Evolutionary conservation across 2,888 invertebrate species (phyloP).

Genomic region (Sarcophaga caerulescens): DNA sequence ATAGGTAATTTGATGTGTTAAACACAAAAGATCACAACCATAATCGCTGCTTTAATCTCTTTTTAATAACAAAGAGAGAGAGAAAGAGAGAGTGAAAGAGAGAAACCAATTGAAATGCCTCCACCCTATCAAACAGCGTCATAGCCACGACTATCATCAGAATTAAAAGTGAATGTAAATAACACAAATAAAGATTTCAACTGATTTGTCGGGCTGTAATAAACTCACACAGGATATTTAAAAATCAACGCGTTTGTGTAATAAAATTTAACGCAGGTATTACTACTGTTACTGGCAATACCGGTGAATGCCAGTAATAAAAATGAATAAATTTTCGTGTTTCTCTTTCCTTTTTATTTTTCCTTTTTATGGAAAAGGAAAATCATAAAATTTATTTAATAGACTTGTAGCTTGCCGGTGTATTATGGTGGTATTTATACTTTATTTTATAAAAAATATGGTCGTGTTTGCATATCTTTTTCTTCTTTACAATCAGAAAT

Average conservation of each 20-base stretch:
- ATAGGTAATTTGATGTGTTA: constrained; percentile 61
- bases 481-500: too few relatives aligned
- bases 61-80: constrained; percentile 38
- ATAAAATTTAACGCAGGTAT: background rate
- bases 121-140: too few relatives aligned
- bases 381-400: too few relatives aligned
- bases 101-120: background rate
- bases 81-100: background rate
- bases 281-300: background rate
- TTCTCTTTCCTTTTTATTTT: too few relatives aligned
- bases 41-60: constrained; percentile 44
- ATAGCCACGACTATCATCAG: background rate
- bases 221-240: background rate
- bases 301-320: background rate
- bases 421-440: too few relatives aligned
- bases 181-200: too few relatives aligned
- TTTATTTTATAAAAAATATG: too few relatives aligned
- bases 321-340: background rate
- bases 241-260: background rate
- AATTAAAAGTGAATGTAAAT: too few relatives aligned
- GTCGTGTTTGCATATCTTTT: too few relatives aligned
- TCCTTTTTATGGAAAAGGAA: too few relatives aligned
- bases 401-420: too few relatives aligned
- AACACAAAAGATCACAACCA: constrained; percentile 33
- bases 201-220: too few relatives aligned